Evolutionary conservation across 1,140 invertebrate species (phyloP), one percentile per base, ranked within the genome.

Genomic region (Eriocheir sinensis): DNA sequence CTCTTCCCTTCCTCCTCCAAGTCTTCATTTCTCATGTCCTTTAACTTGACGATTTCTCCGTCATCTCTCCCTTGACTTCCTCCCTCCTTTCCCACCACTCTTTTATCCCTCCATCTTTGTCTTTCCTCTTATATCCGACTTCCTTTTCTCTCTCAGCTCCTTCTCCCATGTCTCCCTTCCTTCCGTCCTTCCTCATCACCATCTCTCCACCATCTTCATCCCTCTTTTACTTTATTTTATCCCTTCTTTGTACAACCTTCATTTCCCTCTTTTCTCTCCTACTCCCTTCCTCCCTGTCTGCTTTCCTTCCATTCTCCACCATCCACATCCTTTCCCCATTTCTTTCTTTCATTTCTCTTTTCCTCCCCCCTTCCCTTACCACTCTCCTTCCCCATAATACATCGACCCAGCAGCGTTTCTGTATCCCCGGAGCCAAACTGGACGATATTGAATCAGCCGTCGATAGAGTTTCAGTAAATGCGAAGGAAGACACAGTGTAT

Each of bases 1-100:
- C 60, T 72, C 60, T 72, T 72, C 60, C n/a, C 60, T n/a, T 72
- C 60, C 60, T 72, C 60, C n/a, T 72, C 60, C 60, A n/a, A 15
- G n/a, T 15, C 60, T 15, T n/a, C 60, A 12, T 72, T n/a, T 15
- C 60, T 15, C 15, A 72, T 15, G 60, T 15, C 60, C 60, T n/a
- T 15, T 15, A 12, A 72, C 60, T 72, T 72, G n/a, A 72, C 60
- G n/a, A 15, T 72, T 15, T 72, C 60, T 72, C 12, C n/a, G 15
- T n/a, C n/a, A 72, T n/a, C 15, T n/a, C 60, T 15, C n/a, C n/a
- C 15, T 15, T 72, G 12, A 72, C n/a, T 15, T n/a, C 60, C 15
- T 15, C 60, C 60, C 15, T 15, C 60, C 60, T n/a, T 72, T 72
- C 60, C 60, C n/a, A 12, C n/a, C 60, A 15, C 60, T 72, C 60